Percentiles rank a stretch among this genome's conserved stretches.
These are phyloP conservation scores for Caenorhabditis angaria DNA, from an alignment of 2,888 invertebrate genomes.

Conservation along the genomic window DNA sequence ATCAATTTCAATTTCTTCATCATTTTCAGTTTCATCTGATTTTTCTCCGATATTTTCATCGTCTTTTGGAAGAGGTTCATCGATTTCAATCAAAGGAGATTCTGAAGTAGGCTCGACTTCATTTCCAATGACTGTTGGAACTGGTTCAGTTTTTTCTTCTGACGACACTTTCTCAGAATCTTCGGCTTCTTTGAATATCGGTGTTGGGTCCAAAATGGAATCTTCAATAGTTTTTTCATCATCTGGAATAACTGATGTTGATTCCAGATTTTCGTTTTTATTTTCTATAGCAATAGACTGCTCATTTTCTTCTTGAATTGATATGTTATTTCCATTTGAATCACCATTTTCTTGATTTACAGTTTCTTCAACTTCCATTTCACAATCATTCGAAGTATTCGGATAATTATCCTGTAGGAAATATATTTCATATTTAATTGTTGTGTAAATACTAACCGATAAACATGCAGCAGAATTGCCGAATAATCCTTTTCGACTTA, in stretches of 20 bases:
- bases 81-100: not conserved
- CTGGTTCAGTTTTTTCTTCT: constrained; percentile 7
- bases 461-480: constrained; percentile 32
- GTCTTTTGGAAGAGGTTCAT: not conserved
- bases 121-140: not conserved
- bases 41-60: not conserved
- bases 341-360: not conserved
- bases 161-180: not conserved
- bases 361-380: not conserved
- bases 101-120: not conserved
- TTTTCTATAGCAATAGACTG: not conserved
- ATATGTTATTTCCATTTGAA: not conserved
- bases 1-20: not conserved
- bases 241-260: too few relatives aligned
- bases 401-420: not conserved
- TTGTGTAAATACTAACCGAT: not conserved
- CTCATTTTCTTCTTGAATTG: not conserved
- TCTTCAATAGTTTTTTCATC: too few relatives aligned
- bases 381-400: not conserved
- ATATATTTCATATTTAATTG: not conserved
- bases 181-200: too few relatives aligned
- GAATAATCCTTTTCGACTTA: constrained; percentile 28
- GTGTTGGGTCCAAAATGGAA: too few relatives aligned
- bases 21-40: too few relatives aligned
- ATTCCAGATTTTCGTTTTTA: not conserved